Evolutionary conservation across 2,888 invertebrate species (phyloP).

Genomic region (Limnephilus lunatus): DNA sequence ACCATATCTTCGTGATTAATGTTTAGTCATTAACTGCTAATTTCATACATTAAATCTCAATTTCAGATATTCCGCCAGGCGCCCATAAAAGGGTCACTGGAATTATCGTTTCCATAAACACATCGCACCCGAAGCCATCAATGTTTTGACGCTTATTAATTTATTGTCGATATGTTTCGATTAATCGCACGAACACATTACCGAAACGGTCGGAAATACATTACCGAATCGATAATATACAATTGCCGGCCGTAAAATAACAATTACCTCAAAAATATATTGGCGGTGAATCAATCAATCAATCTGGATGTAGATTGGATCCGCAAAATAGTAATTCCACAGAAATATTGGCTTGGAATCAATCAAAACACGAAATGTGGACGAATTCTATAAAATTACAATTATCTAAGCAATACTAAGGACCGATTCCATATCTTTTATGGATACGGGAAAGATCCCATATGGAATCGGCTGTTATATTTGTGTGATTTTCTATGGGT

Average conservation of each 20-base stretch:
- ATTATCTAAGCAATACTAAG: too few species aligned
- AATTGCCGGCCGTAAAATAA: conserved; percentile 27
- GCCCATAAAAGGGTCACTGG: not conserved
- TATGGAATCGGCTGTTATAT: too few species aligned
- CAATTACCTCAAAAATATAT: not conserved
- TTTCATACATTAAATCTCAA: conserved; percentile 46
- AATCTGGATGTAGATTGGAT: too few species aligned
- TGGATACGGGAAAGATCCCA: too few species aligned
- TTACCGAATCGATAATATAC: not conserved
- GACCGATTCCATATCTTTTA: too few species aligned
- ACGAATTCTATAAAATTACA: too few species aligned
- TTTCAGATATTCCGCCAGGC: conserved; percentile 8
- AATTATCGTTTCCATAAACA: conserved; percentile 39
- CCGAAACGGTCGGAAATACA: not conserved
- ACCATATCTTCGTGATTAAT: conserved; percentile 43
- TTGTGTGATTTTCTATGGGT: too few species aligned
- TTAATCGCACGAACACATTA: conserved; percentile 44
- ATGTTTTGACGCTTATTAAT: conserved; percentile 40
- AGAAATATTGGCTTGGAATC: too few species aligned
- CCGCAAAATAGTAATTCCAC: conserved; percentile 51
- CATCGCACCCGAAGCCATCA: conserved; percentile 17
- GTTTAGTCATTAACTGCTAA: conserved; percentile 33
- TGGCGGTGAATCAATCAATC: too few species aligned
- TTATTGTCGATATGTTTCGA: conserved; percentile 34
- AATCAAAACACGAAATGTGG: too few species aligned